Base-by-base conservation (phyloP, 2,888 invertebrate species). In the Calliscelio sp. region DNA sequence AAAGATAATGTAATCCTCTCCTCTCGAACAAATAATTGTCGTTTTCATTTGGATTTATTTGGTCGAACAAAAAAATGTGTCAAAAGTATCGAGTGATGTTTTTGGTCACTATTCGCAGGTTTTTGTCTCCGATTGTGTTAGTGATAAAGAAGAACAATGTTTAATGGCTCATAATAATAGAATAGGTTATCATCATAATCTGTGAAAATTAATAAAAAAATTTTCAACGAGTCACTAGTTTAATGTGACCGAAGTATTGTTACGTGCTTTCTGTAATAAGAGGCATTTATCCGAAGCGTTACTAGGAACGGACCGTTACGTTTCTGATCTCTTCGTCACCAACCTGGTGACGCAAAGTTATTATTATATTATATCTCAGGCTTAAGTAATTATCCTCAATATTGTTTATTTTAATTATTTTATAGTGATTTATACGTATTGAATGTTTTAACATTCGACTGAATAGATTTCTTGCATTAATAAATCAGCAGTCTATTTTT, bases 281-380 rank as follows among this genome's bases (percentile, higher is more conserved):
- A 88, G 88, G 91, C 91, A 89, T 91, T 93, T 92, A 93, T 89
- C 87, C 88, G 89, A 89, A 91, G 91, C 92, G 92, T 90, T 91
- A 90, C 90, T 89, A 90, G 92, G 92, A 92, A 92, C 92, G 92
- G 89, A 90, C 92, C 92, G 92, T 92, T 93, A 92, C 77, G 86
- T 87, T 81, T 85, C 85, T 75, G 61, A 82, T 79, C 79, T n/a
- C n/a, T 53, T 80, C 75, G 82, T 85, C 85, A 80, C 82, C 77
- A 65, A 66, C 24, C 79, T 77, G 82, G 80, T 85, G 85, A 85
- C 82, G 82, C 74, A 63, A 49, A 70, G 55, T 78, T 81, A 35
- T 46, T 32, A 57, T 77, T 49, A 75, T 63, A 61, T 53, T 46
- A 59, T 49, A 53, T 51, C 51, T 71, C 28, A 68, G 28, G 70